Conservation (phyloP, 2,797 vertebrate species). For the Cygnus olor region DNA sequence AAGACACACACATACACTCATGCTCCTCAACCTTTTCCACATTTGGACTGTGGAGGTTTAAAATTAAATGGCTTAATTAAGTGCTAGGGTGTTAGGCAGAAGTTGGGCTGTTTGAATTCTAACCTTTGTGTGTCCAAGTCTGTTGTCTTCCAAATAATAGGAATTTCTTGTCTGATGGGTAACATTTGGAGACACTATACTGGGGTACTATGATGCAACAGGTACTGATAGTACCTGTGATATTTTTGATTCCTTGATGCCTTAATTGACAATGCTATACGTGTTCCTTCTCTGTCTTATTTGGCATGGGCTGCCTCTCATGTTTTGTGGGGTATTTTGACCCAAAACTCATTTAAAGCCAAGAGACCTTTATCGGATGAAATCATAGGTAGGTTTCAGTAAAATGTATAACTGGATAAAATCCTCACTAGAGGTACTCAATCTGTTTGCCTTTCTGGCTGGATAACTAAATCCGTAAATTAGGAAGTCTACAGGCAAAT, state of each 20-base stretch:
- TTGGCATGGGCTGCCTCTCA: neutral
- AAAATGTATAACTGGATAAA: neutral
- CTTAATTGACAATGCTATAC: neutral
- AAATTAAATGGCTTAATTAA: neutral
- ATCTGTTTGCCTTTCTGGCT: neutral
- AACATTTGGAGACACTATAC: neutral
- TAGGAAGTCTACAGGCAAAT: neutral
- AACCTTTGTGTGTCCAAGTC: rapidly evolving
- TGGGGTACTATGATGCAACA: neutral
- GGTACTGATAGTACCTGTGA: neutral
- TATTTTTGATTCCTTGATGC: neutral
- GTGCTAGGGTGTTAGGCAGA: neutral
- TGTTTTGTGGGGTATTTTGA: neutral
- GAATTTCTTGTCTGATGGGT: neutral
- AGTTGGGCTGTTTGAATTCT: neutral
- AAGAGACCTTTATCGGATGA: neutral
- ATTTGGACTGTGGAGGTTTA: neutral
- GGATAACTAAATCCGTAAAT: neutral
- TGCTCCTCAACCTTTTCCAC: neutral
- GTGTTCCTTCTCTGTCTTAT: neutral
- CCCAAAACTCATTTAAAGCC: neutral
- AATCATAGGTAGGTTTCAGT: neutral
- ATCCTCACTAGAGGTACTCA: neutral
- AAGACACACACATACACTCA: neutral
- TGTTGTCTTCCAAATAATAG: neutral